phyloP scores from a whole-genome alignment of 1,140 invertebrate genomes.

The Diplogasteroides magnus region DNA sequence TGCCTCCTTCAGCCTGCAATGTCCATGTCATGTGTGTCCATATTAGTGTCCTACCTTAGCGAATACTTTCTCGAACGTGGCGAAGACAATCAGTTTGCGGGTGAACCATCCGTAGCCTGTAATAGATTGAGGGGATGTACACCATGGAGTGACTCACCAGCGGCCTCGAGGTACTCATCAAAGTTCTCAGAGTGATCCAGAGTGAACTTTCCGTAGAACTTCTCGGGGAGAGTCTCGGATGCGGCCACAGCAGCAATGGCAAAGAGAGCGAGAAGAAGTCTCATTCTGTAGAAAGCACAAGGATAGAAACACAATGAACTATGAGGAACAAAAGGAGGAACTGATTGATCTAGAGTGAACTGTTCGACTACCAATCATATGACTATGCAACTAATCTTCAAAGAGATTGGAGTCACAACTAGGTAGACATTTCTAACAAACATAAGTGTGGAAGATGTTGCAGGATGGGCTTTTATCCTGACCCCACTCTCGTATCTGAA shows the following conservation, averaged over 20 bases:
- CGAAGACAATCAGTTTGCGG: slow-evolving; percentile 48
- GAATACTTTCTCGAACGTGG: slow-evolving; percentile 48
- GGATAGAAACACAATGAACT: too few species aligned
- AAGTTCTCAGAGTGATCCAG: slow-evolving; percentile 50
- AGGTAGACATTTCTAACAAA: too few species aligned
- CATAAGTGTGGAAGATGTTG: too few species aligned
- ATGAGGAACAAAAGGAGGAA: too few species aligned
- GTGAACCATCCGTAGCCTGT: slow-evolving; percentile 48
- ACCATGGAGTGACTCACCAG: slow-evolving; percentile 21
- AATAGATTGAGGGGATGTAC: background rate
- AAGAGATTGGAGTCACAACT: too few species aligned
- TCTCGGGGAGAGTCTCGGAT: slow-evolving; percentile 35
- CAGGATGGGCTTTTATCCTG: too few species aligned
- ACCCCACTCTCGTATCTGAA: too few species aligned
- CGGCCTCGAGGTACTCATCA: slow-evolving; percentile 48
- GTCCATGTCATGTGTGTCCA: background rate
- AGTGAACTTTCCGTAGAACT: slow-evolving; percentile 47
- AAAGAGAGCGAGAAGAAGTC: background rate
- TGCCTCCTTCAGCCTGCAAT: background rate
- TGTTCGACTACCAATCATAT: too few species aligned
- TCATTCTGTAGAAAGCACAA: too few species aligned
- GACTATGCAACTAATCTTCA: too few species aligned
- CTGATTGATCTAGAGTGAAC: too few species aligned
- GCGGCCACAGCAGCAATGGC: background rate
- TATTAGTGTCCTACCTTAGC: slow-evolving; percentile 6